A percentile compares a stretch with the other conserved stretches of the same genome.
phyloP scores from a whole-genome alignment of 2,888 invertebrate genomes.

The Brenthis ino region DNA sequence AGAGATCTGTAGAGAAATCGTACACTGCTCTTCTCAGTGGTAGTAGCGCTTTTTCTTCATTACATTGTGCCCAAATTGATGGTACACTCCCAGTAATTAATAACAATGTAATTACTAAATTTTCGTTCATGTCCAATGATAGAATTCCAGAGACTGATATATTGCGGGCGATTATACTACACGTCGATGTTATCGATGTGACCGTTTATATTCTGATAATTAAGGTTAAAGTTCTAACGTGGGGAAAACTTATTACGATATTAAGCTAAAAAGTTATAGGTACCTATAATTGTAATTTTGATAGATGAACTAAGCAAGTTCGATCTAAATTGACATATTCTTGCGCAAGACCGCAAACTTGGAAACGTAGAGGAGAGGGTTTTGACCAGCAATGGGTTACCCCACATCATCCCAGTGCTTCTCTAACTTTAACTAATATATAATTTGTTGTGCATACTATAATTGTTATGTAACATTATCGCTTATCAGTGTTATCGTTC shows the following conservation, averaged over 20 bases:
- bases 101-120: slow-evolving; percentile 40
- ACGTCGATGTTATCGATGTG: slow-evolving; percentile 37
- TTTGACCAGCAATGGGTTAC: too few species aligned
- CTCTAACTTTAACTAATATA: too few species aligned
- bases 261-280: neutral
- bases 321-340: too few species aligned
- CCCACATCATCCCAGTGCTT: too few species aligned
- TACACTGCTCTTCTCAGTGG: slow-evolving; percentile 46
- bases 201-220: slow-evolving; percentile 23
- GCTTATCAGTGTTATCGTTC: too few species aligned
- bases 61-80: slow-evolving; percentile 44
- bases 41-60: slow-evolving; percentile 39
- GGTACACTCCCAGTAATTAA: slow-evolving; percentile 43
- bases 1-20: slow-evolving; percentile 47
- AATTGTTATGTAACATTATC: too few species aligned
- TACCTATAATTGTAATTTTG: too few species aligned
- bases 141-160: slow-evolving; percentile 30
- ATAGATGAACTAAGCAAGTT: too few species aligned
- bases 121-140: slow-evolving; percentile 35
- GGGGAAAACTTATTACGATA: slow-evolving; percentile 4
- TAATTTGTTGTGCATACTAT: too few species aligned
- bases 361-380: too few species aligned
- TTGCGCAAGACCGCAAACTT: too few species aligned
- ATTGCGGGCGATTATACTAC: slow-evolving; percentile 5
- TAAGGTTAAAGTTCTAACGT: slow-evolving; percentile 26